A percentile compares a stretch with the other conserved stretches of the same genome.
Conservation (phyloP, 1,140 invertebrate species). For the Anagrus nilaparvatae region DNA sequence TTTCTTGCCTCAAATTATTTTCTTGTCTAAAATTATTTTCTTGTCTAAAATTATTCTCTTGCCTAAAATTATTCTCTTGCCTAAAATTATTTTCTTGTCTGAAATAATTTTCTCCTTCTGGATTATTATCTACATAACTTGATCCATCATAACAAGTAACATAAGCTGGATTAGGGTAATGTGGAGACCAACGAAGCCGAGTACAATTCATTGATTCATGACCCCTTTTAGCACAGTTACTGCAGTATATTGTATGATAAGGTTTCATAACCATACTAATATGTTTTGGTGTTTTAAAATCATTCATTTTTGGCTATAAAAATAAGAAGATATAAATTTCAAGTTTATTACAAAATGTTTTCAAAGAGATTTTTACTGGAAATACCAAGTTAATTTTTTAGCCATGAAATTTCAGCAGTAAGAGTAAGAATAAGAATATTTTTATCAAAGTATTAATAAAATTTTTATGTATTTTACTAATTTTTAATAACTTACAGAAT, state of each 20-base stretch:
- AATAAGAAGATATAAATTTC: conserved; percentile 5
- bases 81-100: no score
- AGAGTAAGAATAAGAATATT: not conserved
- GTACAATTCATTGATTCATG: conserved; percentile 38
- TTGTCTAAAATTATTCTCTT: no score
- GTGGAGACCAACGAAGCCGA: conserved; percentile 28
- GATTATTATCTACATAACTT: no score
- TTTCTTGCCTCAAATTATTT: no score
- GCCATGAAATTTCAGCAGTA: no score
- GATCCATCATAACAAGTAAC: conserved; percentile 28
- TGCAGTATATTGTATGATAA: conserved; percentile 42
- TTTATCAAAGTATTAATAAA: not conserved
- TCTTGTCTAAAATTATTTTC: no score
- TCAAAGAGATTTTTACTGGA: no score
- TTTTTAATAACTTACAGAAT: conserved; percentile 44
- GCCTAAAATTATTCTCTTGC: no score
- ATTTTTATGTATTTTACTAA: not conserved
- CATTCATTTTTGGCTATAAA: conserved; percentile 20
- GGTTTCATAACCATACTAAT: conserved; percentile 27
- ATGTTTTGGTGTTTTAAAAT: conserved; percentile 13
- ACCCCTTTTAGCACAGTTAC: conserved; percentile 50
- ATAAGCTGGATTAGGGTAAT: conserved; percentile 28
- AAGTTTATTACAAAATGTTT: not conserved
- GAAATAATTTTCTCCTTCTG: no score
- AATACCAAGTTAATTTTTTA: no score